A percentile compares a stretch with the other conserved stretches of the same genome.
Evolutionary conservation across 2,888 invertebrate genomes (phyloP).

Genomic region (Carcina quercana): DNA sequence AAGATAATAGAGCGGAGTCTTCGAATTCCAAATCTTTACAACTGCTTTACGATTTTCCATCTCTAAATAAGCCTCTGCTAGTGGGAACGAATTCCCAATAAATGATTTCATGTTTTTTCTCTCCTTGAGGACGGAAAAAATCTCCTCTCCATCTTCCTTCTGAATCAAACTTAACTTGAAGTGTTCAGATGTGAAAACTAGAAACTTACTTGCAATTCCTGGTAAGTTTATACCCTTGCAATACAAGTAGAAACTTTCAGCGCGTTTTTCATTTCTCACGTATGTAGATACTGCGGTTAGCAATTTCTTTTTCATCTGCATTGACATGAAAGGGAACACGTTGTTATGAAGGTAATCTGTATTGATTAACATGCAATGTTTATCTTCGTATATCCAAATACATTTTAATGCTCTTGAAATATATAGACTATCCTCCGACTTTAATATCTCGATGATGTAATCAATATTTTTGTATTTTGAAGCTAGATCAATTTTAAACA

Average conservation of each 20-base stretch:
- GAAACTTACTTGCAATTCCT: slow-evolving; percentile 36
- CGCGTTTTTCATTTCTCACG: slow-evolving; percentile 28
- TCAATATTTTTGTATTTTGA: slow-evolving; percentile 36
- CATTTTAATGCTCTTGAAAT: slow-evolving; percentile 43
- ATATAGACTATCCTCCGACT: slow-evolving; percentile 39
- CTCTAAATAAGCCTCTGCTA: slow-evolving; percentile 24
- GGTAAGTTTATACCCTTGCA: slow-evolving; percentile 25
- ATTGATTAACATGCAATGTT: slow-evolving; percentile 32
- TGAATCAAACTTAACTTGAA: slow-evolving; percentile 33
- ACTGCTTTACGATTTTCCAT: neutral
- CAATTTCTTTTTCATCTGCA: slow-evolving; percentile 43
- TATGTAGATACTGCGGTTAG: slow-evolving; percentile 28
- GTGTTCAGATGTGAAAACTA: slow-evolving; percentile 29
- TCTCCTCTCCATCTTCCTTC: slow-evolving; percentile 4
- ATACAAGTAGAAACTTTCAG: slow-evolving; percentile 34
- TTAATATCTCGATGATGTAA: slow-evolving; percentile 39
- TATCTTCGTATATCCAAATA: slow-evolving; percentile 35
- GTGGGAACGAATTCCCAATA: slow-evolving; percentile 30
- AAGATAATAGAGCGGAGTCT: too few relatives aligned
- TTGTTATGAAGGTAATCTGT: slow-evolving; percentile 33
- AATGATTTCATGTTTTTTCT: slow-evolving; percentile 20
- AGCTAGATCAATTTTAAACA: slow-evolving; percentile 51
- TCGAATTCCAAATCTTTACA: too few relatives aligned
- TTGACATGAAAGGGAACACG: slow-evolving; percentile 45
- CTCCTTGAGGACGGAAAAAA: too few relatives aligned